Evolutionary conservation across 2,113 vertebrate species (phyloP), one percentile per base, ranked within the genome.

Genomic region (Tragelaphus strepsiceros): DNA sequence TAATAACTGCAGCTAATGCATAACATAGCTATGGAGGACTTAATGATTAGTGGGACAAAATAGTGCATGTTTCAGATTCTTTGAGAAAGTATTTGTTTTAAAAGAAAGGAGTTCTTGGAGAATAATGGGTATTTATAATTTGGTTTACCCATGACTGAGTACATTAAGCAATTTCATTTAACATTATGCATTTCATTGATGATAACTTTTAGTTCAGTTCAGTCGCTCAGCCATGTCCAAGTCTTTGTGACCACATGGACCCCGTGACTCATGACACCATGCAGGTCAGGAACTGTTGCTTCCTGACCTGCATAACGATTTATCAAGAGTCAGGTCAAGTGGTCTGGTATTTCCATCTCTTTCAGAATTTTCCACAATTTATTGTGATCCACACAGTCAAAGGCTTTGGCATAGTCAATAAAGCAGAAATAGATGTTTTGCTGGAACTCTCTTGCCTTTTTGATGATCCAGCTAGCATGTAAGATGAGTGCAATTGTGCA

Each of bases 121-220:
- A 88, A 67, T 94, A 74, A 87, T 95, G 78, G 90, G 13, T 91
- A 26, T 92, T 64, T 97, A 81, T 91, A 86, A 82, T 46, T 35
- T 84, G 62, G 10, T 78, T 95, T 90, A 95, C 39, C 13, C 93
- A 90, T 94, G 64, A 58, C 46, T 90, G 39, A 88, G 22, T 80
- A 86, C 19, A 85, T 96, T 96, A 91, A 90, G 62, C 83, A 91
- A n/a, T 91, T 89, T 87, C 26, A 80, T 85, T 62, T 94, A 83
- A 54, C 17, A 51, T 71, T 94, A 64, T 88, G 64, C 61, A 87
- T 83, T 53, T 96, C 96, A 78, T 8, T 39, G 54, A 81, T 85
- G 61, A 81, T 46, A 51, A 85, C 32, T 84, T 74, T 85, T 14
- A 32, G 30, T 64, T 64, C 30, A 64, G 15, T 32, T 32, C 61